Conservation (phyloP, 2,113 vertebrate species). For the Echinops telfairi region DNA sequence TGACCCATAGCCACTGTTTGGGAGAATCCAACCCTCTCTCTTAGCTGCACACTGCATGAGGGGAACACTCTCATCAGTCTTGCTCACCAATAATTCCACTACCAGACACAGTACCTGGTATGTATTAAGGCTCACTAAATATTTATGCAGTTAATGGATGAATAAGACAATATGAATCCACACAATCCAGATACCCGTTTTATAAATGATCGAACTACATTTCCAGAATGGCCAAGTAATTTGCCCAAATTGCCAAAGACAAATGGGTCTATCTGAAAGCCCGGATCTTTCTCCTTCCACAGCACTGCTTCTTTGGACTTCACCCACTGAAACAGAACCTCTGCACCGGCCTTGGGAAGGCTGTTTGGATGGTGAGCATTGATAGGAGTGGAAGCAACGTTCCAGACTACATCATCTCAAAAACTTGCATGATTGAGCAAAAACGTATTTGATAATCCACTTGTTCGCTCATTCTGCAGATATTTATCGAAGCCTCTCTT, state of each 20-base stretch:
- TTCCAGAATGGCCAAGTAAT: neutral
- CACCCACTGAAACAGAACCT: neutral
- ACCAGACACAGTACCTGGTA: neutral
- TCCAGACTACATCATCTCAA: slow-evolving; percentile 19
- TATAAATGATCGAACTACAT: slow-evolving; percentile 6
- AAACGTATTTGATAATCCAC: slow-evolving; percentile 22
- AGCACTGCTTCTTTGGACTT: slow-evolving; percentile 20
- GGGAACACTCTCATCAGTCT: neutral
- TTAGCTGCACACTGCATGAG: neutral
- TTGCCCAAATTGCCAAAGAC: neutral
- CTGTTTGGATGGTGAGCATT: neutral
- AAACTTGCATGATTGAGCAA: neutral
- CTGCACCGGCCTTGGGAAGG: slow-evolving; percentile 20
- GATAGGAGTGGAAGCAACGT: slow-evolving; percentile 17
- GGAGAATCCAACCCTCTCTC: neutral
- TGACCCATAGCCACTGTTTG: neutral
- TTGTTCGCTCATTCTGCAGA: neutral
- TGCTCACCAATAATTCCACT: neutral
- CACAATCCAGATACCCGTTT: slow-evolving; percentile 19
- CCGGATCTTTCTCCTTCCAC: neutral
- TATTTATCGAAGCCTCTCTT: neutral
- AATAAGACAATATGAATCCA: neutral
- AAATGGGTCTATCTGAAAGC: neutral
- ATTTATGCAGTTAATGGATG: neutral
- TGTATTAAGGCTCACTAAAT: neutral